Conservation (phyloP, 1,140 invertebrate species). For the Halyomorpha halys region DNA sequence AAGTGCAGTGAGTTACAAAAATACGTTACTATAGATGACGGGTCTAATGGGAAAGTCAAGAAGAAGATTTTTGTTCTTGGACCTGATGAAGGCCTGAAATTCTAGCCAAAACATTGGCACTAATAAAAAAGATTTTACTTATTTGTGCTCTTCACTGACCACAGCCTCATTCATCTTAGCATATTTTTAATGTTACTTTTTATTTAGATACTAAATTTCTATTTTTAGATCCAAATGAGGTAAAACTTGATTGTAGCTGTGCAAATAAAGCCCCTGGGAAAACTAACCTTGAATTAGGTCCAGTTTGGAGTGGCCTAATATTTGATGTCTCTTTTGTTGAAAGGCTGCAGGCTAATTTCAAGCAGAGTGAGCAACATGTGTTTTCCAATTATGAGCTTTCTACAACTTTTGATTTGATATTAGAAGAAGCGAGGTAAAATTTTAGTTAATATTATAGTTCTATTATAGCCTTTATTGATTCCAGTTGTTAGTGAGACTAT, state of each 20-base stretch:
- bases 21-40: too few species aligned
- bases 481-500: too few species aligned
- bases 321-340: constrained; percentile 22
- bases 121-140: too few species aligned
- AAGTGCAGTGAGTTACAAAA: too few species aligned
- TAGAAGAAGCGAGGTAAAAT: constrained; percentile 25
- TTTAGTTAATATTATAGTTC: too few species aligned
- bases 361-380: neutral
- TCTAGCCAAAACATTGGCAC: too few species aligned
- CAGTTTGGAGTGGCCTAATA: constrained; percentile 24
- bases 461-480: too few species aligned
- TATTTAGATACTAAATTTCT: neutral
- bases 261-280: constrained; percentile 11
- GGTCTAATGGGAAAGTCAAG: too few species aligned
- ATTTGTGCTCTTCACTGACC: too few species aligned
- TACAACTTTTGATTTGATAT: neutral
- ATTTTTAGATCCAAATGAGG: constrained; percentile 17
- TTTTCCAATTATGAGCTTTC: neutral
- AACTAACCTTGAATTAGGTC: constrained; percentile 18
- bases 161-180: too few species aligned
- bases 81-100: too few species aligned
- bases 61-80: too few species aligned
- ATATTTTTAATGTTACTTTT: neutral
- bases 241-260: constrained; percentile 17
- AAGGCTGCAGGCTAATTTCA: constrained; percentile 1